Evolutionary conservation across 2,113 vertebrate genomes (phyloP), one percentile per base, ranked within the genome.

Genomic region (Paradisaea rubra): DNA sequence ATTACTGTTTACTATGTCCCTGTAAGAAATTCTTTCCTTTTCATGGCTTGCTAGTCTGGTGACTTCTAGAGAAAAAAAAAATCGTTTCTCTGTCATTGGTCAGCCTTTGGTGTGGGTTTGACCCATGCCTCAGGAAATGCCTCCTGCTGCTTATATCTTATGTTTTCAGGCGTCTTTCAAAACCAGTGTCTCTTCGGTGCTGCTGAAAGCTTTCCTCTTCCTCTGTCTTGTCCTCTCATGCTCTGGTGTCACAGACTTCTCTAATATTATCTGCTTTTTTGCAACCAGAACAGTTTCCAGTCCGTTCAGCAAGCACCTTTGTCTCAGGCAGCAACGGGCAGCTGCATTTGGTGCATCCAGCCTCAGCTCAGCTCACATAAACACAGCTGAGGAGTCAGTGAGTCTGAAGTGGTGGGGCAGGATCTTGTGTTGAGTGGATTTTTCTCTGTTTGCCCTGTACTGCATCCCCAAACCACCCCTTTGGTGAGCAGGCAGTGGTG

Each of bases 131-230:
- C 78, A 54, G 50, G 35, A 86, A 65, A 91, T 47, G 9, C 11
- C 37, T 88, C 59, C 71, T 52, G 41, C 35, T 84, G 39, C 39
- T 78, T 66, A n/a, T 15, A 69, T 31, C 8, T 72, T 74, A 10
- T 20, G 7, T 79, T 93, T 91, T 73, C 20, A 81, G 50, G 31
- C 71, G n/a, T n/a, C 10, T 91, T 89, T 89, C 56, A 84, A 73
- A 94, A 24, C 7, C 39, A 37, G 6, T n/a, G 25, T 73, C 52
- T 66, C 13, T 69, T 61, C 0, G 0, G 50, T 57, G 37, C 45
- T 78, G 17, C 42, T 41, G 11, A 78, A 73, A 87, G 11, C 5
- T 86, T 89, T 81, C 2, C 33, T 86, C 24, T 65, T 80, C 22
- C 22, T 70, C 56, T 41, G 1, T 37, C 28, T 59, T 70, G 22